phyloP scores from a whole-genome alignment of 2,888 invertebrate species.

The Liodrosophila aerea region DNA sequence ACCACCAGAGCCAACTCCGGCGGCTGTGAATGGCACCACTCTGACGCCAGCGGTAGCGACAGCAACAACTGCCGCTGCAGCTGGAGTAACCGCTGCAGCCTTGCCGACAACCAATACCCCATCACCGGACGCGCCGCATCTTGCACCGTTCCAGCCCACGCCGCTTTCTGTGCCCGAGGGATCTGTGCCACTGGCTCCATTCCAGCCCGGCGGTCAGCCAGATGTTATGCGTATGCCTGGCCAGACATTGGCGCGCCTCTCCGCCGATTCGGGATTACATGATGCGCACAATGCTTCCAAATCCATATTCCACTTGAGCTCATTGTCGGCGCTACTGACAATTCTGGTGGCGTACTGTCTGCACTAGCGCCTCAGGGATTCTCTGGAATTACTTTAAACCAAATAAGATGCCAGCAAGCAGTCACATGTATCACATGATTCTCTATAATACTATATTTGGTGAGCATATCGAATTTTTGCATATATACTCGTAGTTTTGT shows the following conservation, averaged over 20 bases:
- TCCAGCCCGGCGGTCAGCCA: conserved; percentile 55
- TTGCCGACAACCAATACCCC: conserved; percentile 7
- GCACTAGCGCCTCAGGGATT: conserved; percentile 32
- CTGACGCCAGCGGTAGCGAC: conserved; percentile 30
- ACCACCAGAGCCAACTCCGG: conserved; percentile 57
- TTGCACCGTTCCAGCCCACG: conserved; percentile 58
- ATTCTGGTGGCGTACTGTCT: conserved; percentile 68
- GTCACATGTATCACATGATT: too few relatives aligned
- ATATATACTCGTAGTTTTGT: not conserved
- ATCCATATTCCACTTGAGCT: conserved; percentile 36
- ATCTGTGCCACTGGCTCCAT: conserved; percentile 63
- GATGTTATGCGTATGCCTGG: conserved; percentile 78
- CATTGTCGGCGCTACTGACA: conserved; percentile 54
- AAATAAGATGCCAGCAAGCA: too few relatives aligned
- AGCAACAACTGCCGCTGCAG: conserved; percentile 10
- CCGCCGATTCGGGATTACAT: conserved; percentile 57
- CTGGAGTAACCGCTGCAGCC: conserved; percentile 4
- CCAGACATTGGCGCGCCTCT: conserved; percentile 56
- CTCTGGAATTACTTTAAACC: too few relatives aligned
- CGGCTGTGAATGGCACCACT: conserved; percentile 30
- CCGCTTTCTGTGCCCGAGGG: conserved; percentile 66
- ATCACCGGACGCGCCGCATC: conserved; percentile 14
- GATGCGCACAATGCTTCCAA: conserved; percentile 41
- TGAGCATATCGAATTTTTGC: not conserved
- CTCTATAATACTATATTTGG: not conserved